These are phyloP conservation scores for Hyposoter dolosus DNA, from an alignment of 2,888 invertebrate species.

Conservation along the genomic window DNA sequence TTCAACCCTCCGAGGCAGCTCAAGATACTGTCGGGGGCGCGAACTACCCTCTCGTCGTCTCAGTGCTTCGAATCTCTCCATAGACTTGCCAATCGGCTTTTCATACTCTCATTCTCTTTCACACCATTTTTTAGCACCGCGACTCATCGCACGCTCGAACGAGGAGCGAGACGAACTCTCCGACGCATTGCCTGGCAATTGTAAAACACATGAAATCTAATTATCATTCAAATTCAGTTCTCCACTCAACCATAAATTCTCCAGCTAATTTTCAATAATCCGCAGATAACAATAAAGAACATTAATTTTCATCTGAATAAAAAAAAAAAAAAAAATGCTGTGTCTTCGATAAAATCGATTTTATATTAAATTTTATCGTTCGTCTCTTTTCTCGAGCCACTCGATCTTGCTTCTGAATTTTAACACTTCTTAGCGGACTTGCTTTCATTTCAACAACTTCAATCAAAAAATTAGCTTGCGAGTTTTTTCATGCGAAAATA, in stretches of 20 bases:
- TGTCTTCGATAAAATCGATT: neutral
- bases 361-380: neutral
- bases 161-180: neutral
- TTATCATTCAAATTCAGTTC: neutral
- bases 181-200: neutral
- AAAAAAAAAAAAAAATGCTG: neutral
- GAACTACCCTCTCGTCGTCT: conserved; percentile 52
- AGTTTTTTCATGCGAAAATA: neutral
- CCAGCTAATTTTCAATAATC: neutral
- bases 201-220: neutral
- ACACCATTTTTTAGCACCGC: neutral
- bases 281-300: neutral
- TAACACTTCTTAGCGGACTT: neutral
- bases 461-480: neutral
- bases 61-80: neutral
- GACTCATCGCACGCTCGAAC: neutral
- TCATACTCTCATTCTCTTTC: conserved; percentile 13
- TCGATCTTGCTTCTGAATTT: neutral
- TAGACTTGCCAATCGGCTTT: conserved; percentile 24
- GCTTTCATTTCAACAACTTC: neutral
- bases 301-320: neutral
- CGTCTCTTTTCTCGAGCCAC: neutral
- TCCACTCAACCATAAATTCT: neutral
- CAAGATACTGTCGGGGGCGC: conserved; percentile 43
- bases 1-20: conserved; percentile 35